Evolutionary conservation across 30 jellyfish, hydroid and myxozoan species (phyloP).

Genomic region (Rhopilema esculentum): DNA sequence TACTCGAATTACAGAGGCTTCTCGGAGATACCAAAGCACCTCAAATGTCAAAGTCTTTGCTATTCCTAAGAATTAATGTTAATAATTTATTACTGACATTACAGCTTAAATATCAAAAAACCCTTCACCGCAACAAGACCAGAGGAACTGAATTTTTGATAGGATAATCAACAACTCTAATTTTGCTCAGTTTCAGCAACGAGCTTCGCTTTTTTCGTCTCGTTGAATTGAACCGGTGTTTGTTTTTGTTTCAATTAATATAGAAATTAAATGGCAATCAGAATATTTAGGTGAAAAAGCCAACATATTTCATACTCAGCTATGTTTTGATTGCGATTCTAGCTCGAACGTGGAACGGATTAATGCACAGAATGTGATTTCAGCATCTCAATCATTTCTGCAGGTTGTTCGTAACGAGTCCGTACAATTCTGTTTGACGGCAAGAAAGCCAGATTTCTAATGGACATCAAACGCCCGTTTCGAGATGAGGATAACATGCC

Average conservation of each 20-base stretch:
- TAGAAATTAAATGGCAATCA: background rate
- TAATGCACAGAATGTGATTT: background rate
- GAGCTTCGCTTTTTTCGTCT: background rate
- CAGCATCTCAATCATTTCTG: background rate
- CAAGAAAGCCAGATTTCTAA: no score
- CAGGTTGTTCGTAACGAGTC: background rate
- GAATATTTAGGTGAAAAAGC: background rate
- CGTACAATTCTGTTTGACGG: no score
- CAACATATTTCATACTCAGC: background rate
- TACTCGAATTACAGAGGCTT: background rate
- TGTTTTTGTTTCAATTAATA: no score
- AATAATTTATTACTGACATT: background rate
- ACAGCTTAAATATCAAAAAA: background rate
- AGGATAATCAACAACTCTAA: background rate
- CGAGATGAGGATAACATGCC: no score
- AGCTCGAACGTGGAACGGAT: background rate
- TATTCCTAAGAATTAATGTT: background rate
- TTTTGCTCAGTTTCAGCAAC: background rate
- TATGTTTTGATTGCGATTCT: background rate
- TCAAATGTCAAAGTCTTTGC: background rate
- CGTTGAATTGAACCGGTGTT: background rate
- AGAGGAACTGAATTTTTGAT: background rate
- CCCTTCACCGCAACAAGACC: background rate
- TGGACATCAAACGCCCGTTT: no score
- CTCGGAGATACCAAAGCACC: background rate